Conservation (phyloP, 2,888 invertebrate species). For the Platycheirus rosarum region DNA sequence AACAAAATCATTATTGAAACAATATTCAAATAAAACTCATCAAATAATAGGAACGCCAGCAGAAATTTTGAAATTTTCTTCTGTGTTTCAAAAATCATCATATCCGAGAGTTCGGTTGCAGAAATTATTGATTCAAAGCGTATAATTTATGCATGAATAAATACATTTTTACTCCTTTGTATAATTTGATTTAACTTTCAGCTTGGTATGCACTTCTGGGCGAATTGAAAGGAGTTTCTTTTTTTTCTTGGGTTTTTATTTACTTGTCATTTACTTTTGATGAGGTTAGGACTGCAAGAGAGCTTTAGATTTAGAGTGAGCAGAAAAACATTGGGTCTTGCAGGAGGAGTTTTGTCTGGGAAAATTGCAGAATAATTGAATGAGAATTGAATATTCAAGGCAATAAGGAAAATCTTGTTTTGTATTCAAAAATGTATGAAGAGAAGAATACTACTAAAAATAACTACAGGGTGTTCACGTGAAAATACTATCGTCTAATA, state of each 20-base stretch:
- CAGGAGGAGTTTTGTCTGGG: too few species aligned
- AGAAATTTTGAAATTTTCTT: constrained; percentile 12
- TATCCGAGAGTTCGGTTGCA: constrained; percentile 11
- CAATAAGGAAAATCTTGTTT: too few species aligned
- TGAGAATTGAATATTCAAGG: too few species aligned
- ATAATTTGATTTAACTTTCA: constrained; percentile 32
- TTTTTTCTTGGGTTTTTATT: constrained; percentile 6
- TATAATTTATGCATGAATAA: constrained; percentile 31
- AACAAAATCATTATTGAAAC: constrained; percentile 33
- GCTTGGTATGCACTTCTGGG: constrained; percentile 25
- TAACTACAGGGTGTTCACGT: too few species aligned
- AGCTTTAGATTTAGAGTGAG: neutral
- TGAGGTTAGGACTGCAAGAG: neutral
- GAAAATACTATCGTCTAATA: too few species aligned
- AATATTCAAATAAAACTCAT: constrained; percentile 30
- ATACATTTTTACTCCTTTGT: constrained; percentile 30
- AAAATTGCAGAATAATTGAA: too few species aligned
- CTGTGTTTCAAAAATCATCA: constrained; percentile 20
- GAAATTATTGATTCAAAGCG: constrained; percentile 17
- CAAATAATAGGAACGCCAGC: constrained; percentile 8
- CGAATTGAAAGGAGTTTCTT: neutral
- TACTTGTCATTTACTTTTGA: constrained; percentile 22
- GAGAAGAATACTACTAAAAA: too few species aligned
- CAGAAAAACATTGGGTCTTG: constrained; percentile 11
- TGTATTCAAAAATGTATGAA: too few species aligned